Evolutionary conservation across 2,113 vertebrate species (phyloP).

Genomic region (Peromyscus leucopus): DNA sequence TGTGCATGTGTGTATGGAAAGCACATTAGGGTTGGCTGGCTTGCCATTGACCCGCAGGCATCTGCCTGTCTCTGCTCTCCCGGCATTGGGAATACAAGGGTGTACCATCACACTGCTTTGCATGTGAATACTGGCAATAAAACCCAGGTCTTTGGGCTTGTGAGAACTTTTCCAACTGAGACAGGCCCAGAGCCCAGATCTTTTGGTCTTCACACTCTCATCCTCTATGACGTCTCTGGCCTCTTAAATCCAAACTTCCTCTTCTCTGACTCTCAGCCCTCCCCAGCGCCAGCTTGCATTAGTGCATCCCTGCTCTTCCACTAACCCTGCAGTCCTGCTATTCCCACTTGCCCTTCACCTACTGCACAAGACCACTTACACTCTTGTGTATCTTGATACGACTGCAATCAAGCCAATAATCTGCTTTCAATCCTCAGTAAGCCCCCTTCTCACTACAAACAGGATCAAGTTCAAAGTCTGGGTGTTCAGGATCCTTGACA

Average conservation of each 20-base stretch:
- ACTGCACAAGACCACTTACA: neutral
- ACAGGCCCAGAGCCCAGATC: neutral
- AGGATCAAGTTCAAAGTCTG: slow-evolving; percentile 10
- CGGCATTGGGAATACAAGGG: neutral
- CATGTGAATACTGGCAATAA: neutral
- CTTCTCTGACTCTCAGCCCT: neutral
- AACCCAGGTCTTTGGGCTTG: neutral
- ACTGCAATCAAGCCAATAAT: neutral
- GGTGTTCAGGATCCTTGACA: neutral
- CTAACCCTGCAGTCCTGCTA: neutral
- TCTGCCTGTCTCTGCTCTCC: neutral
- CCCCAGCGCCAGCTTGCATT: neutral
- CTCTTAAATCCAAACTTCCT: neutral
- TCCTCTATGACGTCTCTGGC: neutral
- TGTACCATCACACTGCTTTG: neutral
- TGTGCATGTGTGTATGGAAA: neutral
- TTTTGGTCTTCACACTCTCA: neutral
- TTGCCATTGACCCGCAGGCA: neutral
- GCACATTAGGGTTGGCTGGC: neutral
- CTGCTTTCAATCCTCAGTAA: neutral
- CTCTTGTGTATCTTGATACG: neutral
- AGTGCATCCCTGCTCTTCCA: neutral
- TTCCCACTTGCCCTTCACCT: neutral
- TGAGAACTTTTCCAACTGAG: neutral
- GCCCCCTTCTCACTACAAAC: neutral